Percentiles rank a stretch among this genome's conserved stretches.
Evolutionary conservation across 2,113 vertebrate genomes (phyloP).

Genomic region (Calidris pygmaea): DNA sequence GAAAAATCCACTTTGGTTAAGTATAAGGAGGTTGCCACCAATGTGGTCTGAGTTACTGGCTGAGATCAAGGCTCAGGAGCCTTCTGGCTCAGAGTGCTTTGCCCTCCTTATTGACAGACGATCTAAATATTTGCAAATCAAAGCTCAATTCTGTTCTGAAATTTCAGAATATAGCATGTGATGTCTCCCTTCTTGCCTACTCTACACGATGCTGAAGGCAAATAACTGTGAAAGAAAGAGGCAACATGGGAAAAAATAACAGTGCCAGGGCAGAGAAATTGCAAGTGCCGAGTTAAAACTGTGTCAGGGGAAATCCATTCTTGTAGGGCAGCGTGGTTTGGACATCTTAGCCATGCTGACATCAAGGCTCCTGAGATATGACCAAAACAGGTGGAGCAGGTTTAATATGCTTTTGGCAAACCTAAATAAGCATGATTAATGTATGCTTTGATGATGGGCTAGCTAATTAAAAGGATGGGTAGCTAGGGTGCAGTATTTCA

Average conservation of each 20-base stretch:
- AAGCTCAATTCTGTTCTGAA: not conserved
- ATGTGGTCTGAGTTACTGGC: not conserved
- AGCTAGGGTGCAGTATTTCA: not conserved
- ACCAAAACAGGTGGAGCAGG: not conserved
- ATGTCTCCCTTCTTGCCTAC: not conserved
- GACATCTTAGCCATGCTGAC: not conserved
- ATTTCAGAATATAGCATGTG: not conserved
- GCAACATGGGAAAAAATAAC: not conserved
- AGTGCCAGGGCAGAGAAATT: not conserved
- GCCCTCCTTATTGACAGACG: not conserved
- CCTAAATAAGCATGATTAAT: not conserved
- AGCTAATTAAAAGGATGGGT: conserved; percentile 35
- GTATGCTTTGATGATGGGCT: not conserved
- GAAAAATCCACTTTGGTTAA: not conserved
- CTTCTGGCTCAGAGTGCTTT: not conserved
- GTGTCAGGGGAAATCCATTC: not conserved
- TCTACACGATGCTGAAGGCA: not conserved
- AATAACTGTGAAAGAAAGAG: not conserved
- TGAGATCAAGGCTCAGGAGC: not conserved
- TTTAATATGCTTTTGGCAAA: not conserved
- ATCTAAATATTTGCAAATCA: not conserved
- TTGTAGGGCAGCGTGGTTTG: not conserved
- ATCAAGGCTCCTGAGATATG: not conserved
- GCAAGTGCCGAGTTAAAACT: not conserved
- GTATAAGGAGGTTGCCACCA: not conserved